Evolutionary conservation across 2,888 invertebrate species (phyloP), one percentile per base, ranked within the genome.

Genomic region (Xylota segnis): DNA sequence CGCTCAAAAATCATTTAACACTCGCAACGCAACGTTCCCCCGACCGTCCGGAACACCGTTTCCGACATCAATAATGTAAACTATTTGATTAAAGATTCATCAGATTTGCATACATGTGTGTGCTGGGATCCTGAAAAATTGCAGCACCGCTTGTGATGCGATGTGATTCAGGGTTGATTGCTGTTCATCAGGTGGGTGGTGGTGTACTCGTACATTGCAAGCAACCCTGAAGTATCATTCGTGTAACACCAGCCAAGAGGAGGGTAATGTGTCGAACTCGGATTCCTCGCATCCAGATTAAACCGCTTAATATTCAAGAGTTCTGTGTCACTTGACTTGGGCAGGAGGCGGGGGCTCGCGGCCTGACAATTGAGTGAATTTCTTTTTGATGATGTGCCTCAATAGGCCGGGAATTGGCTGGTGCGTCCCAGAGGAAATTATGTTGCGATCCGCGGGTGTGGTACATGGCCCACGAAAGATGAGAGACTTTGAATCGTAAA

Each of bases 81-180:
- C 87, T 87, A 88, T 86, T 82, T 74, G 87, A 87, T 88, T 87
- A 88, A 88, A 88, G 87, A 88, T 88, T 88, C 88, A 88, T 87
- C 84, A 82, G 77, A 88, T 88, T 88, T 87, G 84, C 88, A 87
- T 87, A 77, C 78, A 75, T 52, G 50, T 23, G 56, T 47, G 63
- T 29, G 66, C 43, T 37, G 4, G 37, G 50, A 32, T 50, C 61
- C 43, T 61, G 59, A 68, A 76, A 72, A 75, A 63, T 71, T 66
- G 71, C 47, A 70, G 81, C 71, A 70, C 10, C 37, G 3, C n/a
- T 47, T 6, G 34, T 7, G 23, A 6, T 34, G n/a, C 47, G 12
- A 27, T 43, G 14, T 58, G 66, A 77, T 59, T 77, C 77, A 66
- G 72, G 72, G 71, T 71, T 78, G 74, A 78, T 78, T 83, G 63